A percentile compares a stretch with the other conserved stretches of the same genome.
phyloP scores from a whole-genome alignment of 2,888 invertebrate genomes.

The Nephrotoma guestfalica region DNA sequence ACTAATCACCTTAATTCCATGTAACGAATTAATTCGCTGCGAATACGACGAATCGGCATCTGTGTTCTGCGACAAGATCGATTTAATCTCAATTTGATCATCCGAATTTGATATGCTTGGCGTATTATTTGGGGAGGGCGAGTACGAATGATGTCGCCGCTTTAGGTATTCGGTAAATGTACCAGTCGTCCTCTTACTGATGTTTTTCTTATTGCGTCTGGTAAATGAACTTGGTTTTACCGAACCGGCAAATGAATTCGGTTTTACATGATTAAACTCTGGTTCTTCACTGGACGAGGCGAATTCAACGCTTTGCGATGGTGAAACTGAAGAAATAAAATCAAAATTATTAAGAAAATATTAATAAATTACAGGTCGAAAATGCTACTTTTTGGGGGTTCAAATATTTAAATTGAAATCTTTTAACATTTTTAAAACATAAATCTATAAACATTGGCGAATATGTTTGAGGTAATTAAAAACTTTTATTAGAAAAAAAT shows the following conservation, averaged over 20 bases:
- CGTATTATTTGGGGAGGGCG: constrained; percentile 1
- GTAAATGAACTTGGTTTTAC: constrained; percentile 19
- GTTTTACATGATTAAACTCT: constrained; percentile 22
- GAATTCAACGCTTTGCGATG: constrained; percentile 18
- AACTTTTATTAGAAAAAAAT: too few species aligned
- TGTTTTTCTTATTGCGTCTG: constrained; percentile 31
- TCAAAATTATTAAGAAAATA: background rate
- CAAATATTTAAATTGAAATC: too few species aligned
- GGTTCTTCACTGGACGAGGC: constrained; percentile 32
- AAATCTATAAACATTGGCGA: too few species aligned
- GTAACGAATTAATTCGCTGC: constrained; percentile 40
- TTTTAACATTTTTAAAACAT: too few species aligned
- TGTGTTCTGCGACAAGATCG: background rate
- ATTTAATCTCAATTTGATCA: constrained; percentile 1
- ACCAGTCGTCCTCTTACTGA: constrained; percentile 32
- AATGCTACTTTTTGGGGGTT: too few species aligned
- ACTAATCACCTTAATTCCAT: constrained; percentile 33
- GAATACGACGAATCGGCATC: constrained; percentile 33
- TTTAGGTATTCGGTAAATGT: constrained; percentile 24
- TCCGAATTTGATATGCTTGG: background rate
- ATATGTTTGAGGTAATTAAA: too few species aligned
- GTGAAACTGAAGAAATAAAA: background rate
- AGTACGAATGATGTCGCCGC: background rate
- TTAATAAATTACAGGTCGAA: too few species aligned
- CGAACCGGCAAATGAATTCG: constrained; percentile 26